A percentile compares a stretch with the other conserved stretches of the same genome.
These are phyloP conservation scores for Miniopterus natalensis DNA, from an alignment of 2,113 vertebrate genomes.

Conservation along the genomic window DNA sequence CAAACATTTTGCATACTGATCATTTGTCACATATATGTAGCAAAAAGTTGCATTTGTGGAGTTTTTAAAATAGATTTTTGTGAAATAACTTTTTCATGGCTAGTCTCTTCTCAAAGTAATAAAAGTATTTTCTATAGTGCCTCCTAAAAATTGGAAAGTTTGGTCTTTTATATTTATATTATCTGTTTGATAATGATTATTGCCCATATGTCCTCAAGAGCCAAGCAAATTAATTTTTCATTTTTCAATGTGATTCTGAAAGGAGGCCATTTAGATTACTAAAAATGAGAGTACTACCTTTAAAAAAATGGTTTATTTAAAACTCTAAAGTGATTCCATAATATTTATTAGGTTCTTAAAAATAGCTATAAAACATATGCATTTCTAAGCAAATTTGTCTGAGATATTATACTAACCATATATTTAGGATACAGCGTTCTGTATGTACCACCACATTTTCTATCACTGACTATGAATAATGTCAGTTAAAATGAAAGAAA, in stretches of 20 bases:
- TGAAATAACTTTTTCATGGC: neutral
- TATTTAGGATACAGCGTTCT: neutral
- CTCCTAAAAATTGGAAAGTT: neutral
- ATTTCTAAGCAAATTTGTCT: conserved; percentile 44
- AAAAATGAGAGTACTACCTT: neutral
- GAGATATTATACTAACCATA: neutral
- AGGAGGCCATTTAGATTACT: neutral
- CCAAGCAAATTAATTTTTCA: conserved; percentile 46
- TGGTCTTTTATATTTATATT: conserved; percentile 1
- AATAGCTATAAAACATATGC: neutral
- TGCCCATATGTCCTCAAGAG: conserved; percentile 29
- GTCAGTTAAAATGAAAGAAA: neutral
- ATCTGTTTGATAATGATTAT: conserved; percentile 45
- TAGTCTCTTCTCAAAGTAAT: neutral
- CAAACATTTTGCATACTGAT: neutral
- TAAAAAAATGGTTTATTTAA: neutral
- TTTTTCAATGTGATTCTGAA: conserved; percentile 49
- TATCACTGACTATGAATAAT: neutral
- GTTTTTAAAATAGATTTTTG: neutral
- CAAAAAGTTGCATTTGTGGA: neutral
- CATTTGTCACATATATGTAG: neutral
- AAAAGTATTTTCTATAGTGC: neutral
- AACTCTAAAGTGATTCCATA: neutral
- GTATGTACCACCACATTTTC: neutral
- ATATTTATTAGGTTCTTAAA: neutral